Conservation (phyloP, 2,888 invertebrate genomes). For the Rhabditoides inermis region DNA sequence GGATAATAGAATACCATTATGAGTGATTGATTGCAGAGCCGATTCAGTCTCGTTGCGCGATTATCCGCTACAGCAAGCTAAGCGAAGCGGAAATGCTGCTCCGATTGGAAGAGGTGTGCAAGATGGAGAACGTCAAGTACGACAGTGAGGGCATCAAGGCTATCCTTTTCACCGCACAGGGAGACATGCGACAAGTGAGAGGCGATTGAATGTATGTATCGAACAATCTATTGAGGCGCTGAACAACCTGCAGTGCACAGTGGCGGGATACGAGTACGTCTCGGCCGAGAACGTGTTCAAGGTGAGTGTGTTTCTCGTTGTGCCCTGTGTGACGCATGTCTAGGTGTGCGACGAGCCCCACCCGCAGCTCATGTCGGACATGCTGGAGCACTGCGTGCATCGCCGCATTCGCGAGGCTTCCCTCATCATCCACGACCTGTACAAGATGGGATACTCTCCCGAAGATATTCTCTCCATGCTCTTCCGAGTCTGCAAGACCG, state of each 20-base stretch:
- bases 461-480: constrained; percentile 92
- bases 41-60: constrained; percentile 94
- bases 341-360: constrained; percentile 96
- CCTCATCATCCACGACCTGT: constrained; percentile 69
- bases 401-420: constrained; percentile 58
- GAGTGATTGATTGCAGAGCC: constrained; percentile 76
- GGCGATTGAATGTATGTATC: neutral
- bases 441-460: constrained; percentile 86
- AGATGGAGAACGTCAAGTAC: constrained; percentile 62
- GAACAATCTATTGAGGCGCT: constrained; percentile 61
- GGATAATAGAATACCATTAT: too few species aligned
- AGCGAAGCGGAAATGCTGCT: constrained; percentile 81
- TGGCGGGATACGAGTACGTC: constrained; percentile 83
- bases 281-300: constrained; percentile 89
- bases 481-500: constrained; percentile 82
- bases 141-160: constrained; percentile 88
- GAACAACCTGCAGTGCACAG: constrained; percentile 91
- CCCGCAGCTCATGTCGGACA: constrained; percentile 80
- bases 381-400: constrained; percentile 74
- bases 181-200: constrained; percentile 81
- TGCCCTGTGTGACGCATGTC: neutral
- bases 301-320: constrained; percentile 52
- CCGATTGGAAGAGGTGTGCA: constrained; percentile 66
- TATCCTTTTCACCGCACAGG: constrained; percentile 93
- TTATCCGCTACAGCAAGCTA: constrained; percentile 81